Percentiles rank a stretch among this genome's conserved stretches.
These are phyloP conservation scores for Oligia strigilis DNA, from an alignment of 2,888 invertebrate species.

Conservation along the genomic window DNA sequence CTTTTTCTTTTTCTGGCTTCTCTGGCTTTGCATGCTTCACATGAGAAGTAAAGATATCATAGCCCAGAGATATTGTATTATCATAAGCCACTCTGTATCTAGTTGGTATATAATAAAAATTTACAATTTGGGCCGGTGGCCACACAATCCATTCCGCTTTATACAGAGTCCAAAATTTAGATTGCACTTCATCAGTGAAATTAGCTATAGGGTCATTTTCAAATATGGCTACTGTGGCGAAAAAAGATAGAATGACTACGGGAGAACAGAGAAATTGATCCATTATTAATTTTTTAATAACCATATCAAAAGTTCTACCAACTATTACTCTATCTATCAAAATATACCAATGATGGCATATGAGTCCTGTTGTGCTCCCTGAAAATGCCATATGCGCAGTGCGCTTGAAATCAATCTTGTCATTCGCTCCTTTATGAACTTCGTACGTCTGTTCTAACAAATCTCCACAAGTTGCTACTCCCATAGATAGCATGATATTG, in stretches of 20 bases:
- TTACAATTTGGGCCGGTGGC: constrained; percentile 98
- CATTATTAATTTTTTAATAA: constrained; percentile 94
- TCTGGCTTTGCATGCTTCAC: constrained; percentile 91
- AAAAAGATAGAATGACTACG: constrained; percentile 94
- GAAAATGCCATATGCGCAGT: constrained; percentile 94
- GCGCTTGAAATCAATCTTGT: constrained; percentile 91
- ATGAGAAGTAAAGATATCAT: constrained; percentile 96
- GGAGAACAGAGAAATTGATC: constrained; percentile 97
- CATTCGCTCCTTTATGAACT: constrained; percentile 89
- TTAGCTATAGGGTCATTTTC: constrained; percentile 92
- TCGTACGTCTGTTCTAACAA: constrained; percentile 95
- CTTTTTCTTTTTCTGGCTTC: constrained; percentile 33
- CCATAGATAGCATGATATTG: constrained; percentile 94
- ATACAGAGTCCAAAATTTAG: constrained; percentile 95
- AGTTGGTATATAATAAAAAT: constrained; percentile 96
- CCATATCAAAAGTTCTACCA: constrained; percentile 92
- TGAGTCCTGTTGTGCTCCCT: constrained; percentile 94
- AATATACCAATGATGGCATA: constrained; percentile 97
- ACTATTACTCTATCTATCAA: constrained; percentile 93
- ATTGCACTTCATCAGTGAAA: constrained; percentile 92
- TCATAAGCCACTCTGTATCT: constrained; percentile 96
- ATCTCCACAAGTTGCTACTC: constrained; percentile 95
- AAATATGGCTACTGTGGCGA: constrained; percentile 93
- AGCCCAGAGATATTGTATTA: constrained; percentile 95
- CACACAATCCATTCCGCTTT: constrained; percentile 97